Percentiles rank a stretch among this genome's conserved stretches.
phyloP scores from a whole-genome alignment of 2,888 invertebrate genomes.

The Melinopterus prodromus region DNA sequence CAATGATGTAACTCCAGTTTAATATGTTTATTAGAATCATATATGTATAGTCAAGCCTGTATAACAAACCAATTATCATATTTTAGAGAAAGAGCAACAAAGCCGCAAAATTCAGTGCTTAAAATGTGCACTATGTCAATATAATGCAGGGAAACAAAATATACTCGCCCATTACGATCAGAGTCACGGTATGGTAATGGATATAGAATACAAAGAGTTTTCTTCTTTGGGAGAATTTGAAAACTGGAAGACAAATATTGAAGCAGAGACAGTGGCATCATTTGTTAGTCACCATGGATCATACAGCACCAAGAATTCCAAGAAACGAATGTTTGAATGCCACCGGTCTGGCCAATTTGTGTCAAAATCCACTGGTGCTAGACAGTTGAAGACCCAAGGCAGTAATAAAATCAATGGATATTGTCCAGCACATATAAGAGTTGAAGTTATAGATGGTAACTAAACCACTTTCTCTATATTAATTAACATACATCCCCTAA shows the following conservation, averaged over 20 bases:
- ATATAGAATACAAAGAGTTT: not conserved
- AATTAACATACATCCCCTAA: no score
- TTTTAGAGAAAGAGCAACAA: not conserved
- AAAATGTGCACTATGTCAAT: not conserved
- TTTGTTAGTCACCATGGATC: not conserved
- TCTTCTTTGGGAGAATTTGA: not conserved
- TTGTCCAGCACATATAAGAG: not conserved
- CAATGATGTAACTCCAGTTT: no score
- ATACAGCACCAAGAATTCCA: not conserved
- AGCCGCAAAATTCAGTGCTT: not conserved
- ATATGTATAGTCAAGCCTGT: no score
- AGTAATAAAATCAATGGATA: not conserved
- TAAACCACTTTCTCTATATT: no score
- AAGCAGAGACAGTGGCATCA: not conserved
- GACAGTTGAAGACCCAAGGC: not conserved
- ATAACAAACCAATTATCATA: not conserved
- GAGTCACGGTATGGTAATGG: not conserved
- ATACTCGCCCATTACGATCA: not conserved
- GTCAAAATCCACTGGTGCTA: not conserved
- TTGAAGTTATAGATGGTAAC: not conserved
- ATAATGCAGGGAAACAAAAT: not conserved
- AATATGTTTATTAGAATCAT: no score
- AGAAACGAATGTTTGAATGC: not conserved
- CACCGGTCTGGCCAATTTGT: not conserved
- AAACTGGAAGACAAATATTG: not conserved